Evolutionary conservation across 2,113 vertebrate species (phyloP).

Genomic region (Cottus gobio): DNA sequence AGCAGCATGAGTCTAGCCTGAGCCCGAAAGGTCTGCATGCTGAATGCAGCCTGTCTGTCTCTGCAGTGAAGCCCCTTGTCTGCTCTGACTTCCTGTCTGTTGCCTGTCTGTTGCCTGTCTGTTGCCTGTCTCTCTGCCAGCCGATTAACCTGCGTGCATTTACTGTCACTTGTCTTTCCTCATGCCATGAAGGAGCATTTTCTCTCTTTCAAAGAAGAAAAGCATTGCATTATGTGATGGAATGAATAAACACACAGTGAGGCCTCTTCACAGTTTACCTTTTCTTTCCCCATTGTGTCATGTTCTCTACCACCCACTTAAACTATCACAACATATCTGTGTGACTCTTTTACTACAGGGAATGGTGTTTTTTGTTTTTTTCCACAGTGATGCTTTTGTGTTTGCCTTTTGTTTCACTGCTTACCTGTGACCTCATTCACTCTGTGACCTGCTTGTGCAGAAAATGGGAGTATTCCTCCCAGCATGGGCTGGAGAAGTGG

Average conservation of each 20-base stretch:
- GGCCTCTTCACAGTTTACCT: constrained; percentile 11
- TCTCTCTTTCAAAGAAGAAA: constrained; percentile 1
- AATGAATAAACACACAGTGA: constrained; percentile 1
- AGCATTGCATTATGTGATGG: neutral
- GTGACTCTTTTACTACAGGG: neutral
- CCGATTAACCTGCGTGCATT: constrained; percentile 25
- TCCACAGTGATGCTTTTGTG: constrained; percentile 1
- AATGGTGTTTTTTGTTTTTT: neutral
- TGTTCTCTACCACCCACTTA: constrained; percentile 1
- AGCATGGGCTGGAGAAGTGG: constrained; percentile 53
- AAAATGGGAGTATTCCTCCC: constrained; percentile 47
- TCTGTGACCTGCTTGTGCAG: constrained; percentile 39
- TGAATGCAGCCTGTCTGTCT: constrained; percentile 7
- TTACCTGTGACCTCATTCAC: constrained; percentile 46
- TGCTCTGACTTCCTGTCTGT: constrained; percentile 20
- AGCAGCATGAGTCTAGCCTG: neutral
- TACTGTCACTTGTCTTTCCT: constrained; percentile 16
- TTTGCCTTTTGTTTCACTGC: constrained; percentile 34
- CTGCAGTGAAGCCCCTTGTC: constrained; percentile 21
- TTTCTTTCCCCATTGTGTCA: neutral
- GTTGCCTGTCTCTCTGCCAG: constrained; percentile 25
- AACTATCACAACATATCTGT: neutral
- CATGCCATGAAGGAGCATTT: neutral
- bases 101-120: no score
- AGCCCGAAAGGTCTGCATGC: constrained; percentile 6